Percentiles rank a stretch among this genome's conserved stretches.
Conservation (phyloP, 2,888 invertebrate species). For the Sminthurinus aureus region DNA sequence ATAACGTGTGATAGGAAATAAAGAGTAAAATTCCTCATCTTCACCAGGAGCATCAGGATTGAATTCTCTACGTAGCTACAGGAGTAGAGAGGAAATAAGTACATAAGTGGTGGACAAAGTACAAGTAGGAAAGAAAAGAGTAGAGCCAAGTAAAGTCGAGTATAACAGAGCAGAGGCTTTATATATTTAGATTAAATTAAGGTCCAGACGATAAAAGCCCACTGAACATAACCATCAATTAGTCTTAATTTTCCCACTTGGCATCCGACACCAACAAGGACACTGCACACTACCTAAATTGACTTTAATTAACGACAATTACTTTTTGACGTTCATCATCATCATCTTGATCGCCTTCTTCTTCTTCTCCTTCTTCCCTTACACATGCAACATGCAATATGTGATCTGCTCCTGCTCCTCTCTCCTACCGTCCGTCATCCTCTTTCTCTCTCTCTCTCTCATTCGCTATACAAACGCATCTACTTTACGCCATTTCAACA, state of each 20-base stretch:
- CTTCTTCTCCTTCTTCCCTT: not conserved
- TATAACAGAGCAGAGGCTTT: constrained; percentile 38
- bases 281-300: constrained; percentile 48
- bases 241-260: constrained; percentile 57
- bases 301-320: constrained; percentile 58
- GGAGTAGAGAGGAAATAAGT: constrained; percentile 18
- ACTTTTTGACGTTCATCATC: constrained; percentile 54
- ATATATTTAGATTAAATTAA: constrained; percentile 57
- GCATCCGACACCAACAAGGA: constrained; percentile 39
- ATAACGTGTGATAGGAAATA: constrained; percentile 18
- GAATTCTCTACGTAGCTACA: not conserved
- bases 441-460: not conserved
- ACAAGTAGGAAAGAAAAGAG: not conserved
- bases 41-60: constrained; percentile 5
- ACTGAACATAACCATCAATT: constrained; percentile 56
- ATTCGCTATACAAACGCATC: not conserved
- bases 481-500: not conserved
- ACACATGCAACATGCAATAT: not conserved
- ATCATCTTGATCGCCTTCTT: constrained; percentile 2
- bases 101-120: not conserved
- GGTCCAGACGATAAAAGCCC: constrained; percentile 54
- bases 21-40: constrained; percentile 50
- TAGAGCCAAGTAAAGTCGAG: not conserved
- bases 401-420: not conserved
- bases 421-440: not conserved